Conservation (phyloP, 2,113 vertebrate genomes). For the Mesoclemmys tuberculata region DNA sequence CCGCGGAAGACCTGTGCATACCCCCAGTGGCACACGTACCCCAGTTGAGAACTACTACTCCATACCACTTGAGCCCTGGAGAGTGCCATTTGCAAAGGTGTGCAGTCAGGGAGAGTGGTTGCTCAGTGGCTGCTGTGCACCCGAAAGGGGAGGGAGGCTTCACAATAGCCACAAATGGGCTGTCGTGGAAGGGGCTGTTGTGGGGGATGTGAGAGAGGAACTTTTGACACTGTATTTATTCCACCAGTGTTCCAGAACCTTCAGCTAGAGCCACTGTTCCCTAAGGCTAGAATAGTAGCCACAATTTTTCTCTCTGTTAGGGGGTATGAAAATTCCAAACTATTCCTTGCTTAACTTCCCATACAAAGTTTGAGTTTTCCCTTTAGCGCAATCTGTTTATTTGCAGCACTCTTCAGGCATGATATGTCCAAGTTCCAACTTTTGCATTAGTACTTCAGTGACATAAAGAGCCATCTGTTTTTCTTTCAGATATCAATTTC, state of each 20-base stretch:
- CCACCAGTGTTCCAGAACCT: constrained; percentile 29
- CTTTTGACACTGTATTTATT: constrained; percentile 18
- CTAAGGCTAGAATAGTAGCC: constrained; percentile 25
- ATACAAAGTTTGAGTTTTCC: neutral
- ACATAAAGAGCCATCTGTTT: neutral
- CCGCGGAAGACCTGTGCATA: too few species aligned
- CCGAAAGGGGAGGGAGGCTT: neutral
- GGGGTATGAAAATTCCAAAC: neutral
- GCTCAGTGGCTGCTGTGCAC: neutral
- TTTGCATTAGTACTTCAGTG: constrained; percentile 2
- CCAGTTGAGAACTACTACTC: neutral
- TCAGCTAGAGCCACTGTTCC: constrained; percentile 17
- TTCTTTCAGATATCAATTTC: neutral
- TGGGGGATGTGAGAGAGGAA: neutral
- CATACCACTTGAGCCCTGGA: neutral
- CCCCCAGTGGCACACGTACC: too few species aligned
- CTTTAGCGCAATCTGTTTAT: neutral
- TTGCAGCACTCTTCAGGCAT: neutral
- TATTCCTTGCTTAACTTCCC: neutral
- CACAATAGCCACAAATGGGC: neutral
- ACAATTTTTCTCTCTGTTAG: neutral
- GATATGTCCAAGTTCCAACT: constrained; percentile 7
- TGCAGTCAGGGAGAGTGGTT: neutral
- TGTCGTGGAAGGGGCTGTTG: neutral
- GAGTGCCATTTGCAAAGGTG: neutral